Percentiles rank a stretch among this genome's conserved stretches.
phyloP scores from a whole-genome alignment of 37 sponge, comb jelly and placozoan species.

The Aphrocallistes beatrix region DNA sequence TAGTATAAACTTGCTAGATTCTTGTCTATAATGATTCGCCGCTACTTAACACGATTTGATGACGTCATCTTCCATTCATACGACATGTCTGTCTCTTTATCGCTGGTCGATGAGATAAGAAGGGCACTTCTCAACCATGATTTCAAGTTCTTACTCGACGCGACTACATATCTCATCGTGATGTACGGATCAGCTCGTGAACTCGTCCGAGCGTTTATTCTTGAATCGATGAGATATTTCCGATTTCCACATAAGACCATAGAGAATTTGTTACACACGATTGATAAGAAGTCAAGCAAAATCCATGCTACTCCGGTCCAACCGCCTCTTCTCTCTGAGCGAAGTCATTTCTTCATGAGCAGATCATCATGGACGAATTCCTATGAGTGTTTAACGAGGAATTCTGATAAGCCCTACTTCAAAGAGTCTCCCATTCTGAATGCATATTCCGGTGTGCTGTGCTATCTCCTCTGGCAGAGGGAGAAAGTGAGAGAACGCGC shows the following conservation, averaged over 20 bases:
- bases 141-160: neutral
- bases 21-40: constrained; percentile 2
- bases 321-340: neutral
- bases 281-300: neutral
- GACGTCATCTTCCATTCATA: neutral
- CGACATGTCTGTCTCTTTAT: neutral
- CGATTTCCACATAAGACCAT: neutral
- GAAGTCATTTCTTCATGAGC: neutral
- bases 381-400: neutral
- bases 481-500: neutral
- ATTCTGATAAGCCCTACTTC: neutral
- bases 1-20: no score
- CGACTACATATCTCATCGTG: neutral
- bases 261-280: neutral
- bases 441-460: neutral
- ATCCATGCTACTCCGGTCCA: neutral
- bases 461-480: neutral
- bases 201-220: neutral
- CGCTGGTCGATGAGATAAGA: constrained; percentile 2
- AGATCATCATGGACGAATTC: neutral
- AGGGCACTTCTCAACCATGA: neutral
- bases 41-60: neutral
- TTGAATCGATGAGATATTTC: neutral
- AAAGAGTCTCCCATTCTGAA: neutral
- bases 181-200: neutral